phyloP scores from a whole-genome alignment of 2,113 vertebrate genomes.

The Pseudorectes ferrugineus region DNA sequence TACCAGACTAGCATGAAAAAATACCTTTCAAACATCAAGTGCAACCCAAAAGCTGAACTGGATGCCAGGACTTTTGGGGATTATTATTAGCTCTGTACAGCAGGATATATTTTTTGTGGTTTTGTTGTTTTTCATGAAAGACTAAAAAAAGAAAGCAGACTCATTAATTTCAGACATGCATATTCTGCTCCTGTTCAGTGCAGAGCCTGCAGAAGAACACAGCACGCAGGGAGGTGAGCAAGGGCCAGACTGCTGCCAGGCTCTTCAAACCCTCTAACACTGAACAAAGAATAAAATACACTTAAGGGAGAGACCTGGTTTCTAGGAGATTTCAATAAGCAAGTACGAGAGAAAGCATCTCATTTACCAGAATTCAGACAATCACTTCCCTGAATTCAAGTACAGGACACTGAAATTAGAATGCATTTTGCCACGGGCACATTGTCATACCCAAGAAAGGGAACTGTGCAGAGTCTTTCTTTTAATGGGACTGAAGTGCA shows the following conservation, averaged over 20 bases:
- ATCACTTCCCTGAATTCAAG: background rate
- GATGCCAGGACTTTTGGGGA: background rate
- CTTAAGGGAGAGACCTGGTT: background rate
- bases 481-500: background rate
- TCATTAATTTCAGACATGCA: background rate
- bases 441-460: background rate
- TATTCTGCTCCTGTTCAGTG: background rate
- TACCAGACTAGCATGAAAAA: background rate
- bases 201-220: background rate
- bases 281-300: background rate
- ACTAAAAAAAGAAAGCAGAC: background rate
- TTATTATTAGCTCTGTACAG: background rate
- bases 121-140: background rate
- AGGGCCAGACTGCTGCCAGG: background rate
- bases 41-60: background rate
- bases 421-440: background rate
- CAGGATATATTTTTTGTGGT: background rate
- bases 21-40: background rate
- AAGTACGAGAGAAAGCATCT: background rate
- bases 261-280: background rate
- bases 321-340: background rate
- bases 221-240: background rate
- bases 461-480: background rate
- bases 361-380: background rate
- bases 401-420: background rate